A percentile compares a stretch with the other conserved stretches of the same genome.
These are phyloP conservation scores for Prunella himalayana DNA, from an alignment of 2,113 vertebrate genomes.

Conservation along the genomic window DNA sequence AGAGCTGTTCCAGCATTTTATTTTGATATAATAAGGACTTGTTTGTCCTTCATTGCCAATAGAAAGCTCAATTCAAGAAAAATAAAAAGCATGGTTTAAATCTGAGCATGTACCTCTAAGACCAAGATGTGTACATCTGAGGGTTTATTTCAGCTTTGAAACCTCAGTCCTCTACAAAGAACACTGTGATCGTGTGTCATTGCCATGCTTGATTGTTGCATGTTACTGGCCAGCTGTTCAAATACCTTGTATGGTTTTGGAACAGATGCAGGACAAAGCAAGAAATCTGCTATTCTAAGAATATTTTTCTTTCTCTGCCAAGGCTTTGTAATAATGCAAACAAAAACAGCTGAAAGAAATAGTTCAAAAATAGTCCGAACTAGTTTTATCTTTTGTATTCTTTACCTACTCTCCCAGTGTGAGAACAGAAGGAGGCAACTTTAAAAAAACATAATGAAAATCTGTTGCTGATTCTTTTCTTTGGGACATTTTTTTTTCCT, in stretches of 20 bases:
- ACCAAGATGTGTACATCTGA: background rate
- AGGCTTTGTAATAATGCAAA: constrained; percentile 31
- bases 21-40: constrained; percentile 4
- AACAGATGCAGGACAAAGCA: constrained; percentile 35
- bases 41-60: background rate
- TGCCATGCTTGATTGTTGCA: background rate
- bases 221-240: constrained; percentile 47
- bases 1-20: background rate
- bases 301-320: constrained; percentile 27
- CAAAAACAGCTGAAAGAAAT: constrained; percentile 37
- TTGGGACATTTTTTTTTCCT: background rate
- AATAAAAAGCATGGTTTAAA: background rate
- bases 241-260: constrained; percentile 13
- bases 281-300: constrained; percentile 40
- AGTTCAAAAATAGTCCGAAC: background rate
- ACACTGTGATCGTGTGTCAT: background rate
- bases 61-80: constrained; percentile 1
- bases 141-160: background rate
- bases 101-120: background rate
- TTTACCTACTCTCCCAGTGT: background rate
- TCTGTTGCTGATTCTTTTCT: background rate
- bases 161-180: background rate
- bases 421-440: background rate
- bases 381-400: constrained; percentile 4
- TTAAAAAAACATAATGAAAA: background rate